Base-by-base conservation (phyloP, 2,888 invertebrate species). In the Pachymerium ferrugineum region DNA sequence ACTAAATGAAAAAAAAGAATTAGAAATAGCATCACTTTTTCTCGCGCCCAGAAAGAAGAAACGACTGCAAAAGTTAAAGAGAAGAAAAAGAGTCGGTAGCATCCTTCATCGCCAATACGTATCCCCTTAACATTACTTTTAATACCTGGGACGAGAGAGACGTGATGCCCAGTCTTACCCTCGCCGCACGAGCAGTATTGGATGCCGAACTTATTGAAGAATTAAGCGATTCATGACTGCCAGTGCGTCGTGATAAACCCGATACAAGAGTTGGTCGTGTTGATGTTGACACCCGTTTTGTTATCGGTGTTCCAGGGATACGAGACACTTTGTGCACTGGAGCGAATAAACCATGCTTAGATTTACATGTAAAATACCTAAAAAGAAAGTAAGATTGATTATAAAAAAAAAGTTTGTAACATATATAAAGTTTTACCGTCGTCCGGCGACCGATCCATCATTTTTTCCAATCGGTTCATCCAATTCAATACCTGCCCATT, bases 401-500 rank as follows among this genome's bases (percentile, higher is more conserved):
- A 54, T 6, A 54, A 12, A 54, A 54, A 54, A 10, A 12, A 54
- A 54, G 62, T 19, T 14, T 19, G 16, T 6, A 54, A 54, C 12
- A 16, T 8, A 16, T 14, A 29, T 28, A 19, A 19, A 6, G 3
- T 22, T 19, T 12, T 83, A 97, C 94, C 94, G 91, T 83, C 90
- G 90, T 74, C 94, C 96, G 77, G 90, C 92, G 33, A 97, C 94
- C 71, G 93, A 89, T 74, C 98, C 97, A 81, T 98, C 96, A 83
- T 98, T 97, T 84, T 97, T 97, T 73, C 98, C 98, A 75, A 90
- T 85, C 0, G 94, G 90, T 77, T 96, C 94, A 81, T 97, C 96
- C 78, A 98, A 86, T 83, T 97, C 96, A 22, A 98, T 91, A 28
- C 97, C 97, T 76, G 93, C 96, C 97, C 97, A 97, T 78, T 94